Conservation (phyloP, 2,888 invertebrate species). For the Palloptera scutellata region DNA sequence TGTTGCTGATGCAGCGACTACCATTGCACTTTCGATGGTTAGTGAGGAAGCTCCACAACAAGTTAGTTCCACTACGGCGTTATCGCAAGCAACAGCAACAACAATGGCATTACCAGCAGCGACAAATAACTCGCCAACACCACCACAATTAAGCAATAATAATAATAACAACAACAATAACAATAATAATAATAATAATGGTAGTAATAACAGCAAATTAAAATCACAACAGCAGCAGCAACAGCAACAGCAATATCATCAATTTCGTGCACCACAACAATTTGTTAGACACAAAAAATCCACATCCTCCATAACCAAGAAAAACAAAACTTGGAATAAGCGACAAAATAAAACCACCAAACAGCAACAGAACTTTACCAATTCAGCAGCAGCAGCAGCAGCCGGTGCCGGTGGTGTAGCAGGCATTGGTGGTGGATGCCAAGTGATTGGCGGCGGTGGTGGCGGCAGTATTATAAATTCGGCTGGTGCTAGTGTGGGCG, state of each 20-base stretch:
- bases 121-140: constrained; percentile 13
- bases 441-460: constrained; percentile 24
- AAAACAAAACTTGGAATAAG: constrained; percentile 61
- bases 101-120: constrained; percentile 23
- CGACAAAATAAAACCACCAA: constrained; percentile 58
- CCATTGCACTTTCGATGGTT: too few species aligned
- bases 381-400: constrained; percentile 31
- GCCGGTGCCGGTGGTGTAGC: constrained; percentile 19
- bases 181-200: constrained; percentile 32
- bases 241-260: constrained; percentile 50
- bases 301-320: constrained; percentile 38
- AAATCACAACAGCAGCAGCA: constrained; percentile 48
- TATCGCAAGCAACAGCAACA: constrained; percentile 41
- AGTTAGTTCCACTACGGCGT: constrained; percentile 33
- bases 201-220: constrained; percentile 42
- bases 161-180: constrained; percentile 19
- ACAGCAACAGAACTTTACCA: constrained; percentile 39
- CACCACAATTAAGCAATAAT: background rate
- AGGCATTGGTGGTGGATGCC: constrained; percentile 22
- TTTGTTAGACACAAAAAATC: constrained; percentile 49
- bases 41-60: background rate
- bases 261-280: constrained; percentile 62
- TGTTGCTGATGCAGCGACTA: constrained; percentile 7
- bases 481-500: constrained; percentile 23
- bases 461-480: constrained; percentile 3